These are phyloP conservation scores for Drosophila athabasca DNA, from an alignment of 1,140 invertebrate species.

Conservation along the genomic window DNA sequence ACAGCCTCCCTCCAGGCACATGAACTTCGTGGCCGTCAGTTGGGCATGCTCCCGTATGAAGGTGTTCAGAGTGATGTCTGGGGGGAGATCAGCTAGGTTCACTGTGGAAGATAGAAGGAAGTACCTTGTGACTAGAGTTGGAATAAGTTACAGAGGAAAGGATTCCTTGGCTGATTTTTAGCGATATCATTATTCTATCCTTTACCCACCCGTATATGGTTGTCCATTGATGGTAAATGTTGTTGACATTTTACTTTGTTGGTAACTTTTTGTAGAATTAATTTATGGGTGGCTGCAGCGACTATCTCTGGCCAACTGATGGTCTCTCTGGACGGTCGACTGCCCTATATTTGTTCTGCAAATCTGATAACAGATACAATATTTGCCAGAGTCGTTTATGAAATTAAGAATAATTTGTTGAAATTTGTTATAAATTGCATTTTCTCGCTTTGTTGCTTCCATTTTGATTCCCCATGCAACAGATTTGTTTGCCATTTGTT, in stretches of 20 bases:
- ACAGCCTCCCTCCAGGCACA: slow-evolving; percentile 93
- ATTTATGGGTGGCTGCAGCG: background rate
- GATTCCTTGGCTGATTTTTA: too few relatives aligned
- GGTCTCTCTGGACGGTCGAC: background rate
- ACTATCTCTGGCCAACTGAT: slow-evolving; percentile 8
- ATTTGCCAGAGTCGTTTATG: slow-evolving; percentile 18
- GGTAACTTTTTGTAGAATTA: background rate
- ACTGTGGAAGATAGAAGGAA: slow-evolving; percentile 32
- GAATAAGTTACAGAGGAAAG: background rate
- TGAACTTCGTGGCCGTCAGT: slow-evolving; percentile 90
- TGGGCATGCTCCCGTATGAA: slow-evolving; percentile 88
- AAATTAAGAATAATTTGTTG: slow-evolving; percentile 20
- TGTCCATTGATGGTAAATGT: slow-evolving; percentile 84
- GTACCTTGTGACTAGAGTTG: background rate
- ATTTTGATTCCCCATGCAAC: slow-evolving; percentile 5
- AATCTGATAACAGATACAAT: slow-evolving; percentile 5
- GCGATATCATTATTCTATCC: background rate
- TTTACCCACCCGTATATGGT: slow-evolving; percentile 75
- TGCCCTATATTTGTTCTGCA: slow-evolving; percentile 7
- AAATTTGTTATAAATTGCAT: slow-evolving; percentile 21
- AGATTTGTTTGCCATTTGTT: slow-evolving; percentile 6
- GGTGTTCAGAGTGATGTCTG: slow-evolving; percentile 87
- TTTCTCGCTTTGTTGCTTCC: slow-evolving; percentile 14
- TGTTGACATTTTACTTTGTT: slow-evolving; percentile 52
- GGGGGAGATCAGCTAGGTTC: slow-evolving; percentile 63